phyloP scores from a whole-genome alignment of 2,888 invertebrate genomes.

The Alentia gelatinosa region DNA sequence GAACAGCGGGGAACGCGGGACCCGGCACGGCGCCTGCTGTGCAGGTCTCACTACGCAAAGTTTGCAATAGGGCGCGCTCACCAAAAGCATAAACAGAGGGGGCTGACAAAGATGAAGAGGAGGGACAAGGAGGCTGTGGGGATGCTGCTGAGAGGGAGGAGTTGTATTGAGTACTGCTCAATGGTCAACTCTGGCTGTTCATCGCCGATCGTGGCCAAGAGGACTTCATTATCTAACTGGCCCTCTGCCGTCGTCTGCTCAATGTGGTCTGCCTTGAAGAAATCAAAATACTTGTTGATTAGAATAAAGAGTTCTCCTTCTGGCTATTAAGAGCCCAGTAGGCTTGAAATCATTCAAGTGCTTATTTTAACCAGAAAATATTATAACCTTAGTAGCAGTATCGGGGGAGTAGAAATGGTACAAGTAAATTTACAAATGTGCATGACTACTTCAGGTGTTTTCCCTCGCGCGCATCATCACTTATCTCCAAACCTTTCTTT shows the following conservation, averaged over 20 bases:
- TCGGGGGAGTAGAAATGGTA: too few relatives aligned
- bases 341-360: neutral
- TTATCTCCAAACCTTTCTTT: too few relatives aligned
- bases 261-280: neutral
- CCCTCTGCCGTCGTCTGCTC: neutral
- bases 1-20: constrained; percentile 2
- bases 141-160: neutral
- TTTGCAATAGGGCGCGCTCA: neutral
- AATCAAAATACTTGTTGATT: constrained; percentile 1
- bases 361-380: too few relatives aligned
- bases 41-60: constrained; percentile 15
- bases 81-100: constrained; percentile 13
- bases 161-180: neutral
- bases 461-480: too few relatives aligned
- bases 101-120: neutral
- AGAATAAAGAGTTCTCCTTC: neutral
- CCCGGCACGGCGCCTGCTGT: neutral
- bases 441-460: too few relatives aligned
- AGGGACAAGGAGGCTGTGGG: neutral
- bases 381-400: too few relatives aligned
- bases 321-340: neutral
- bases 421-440: too few relatives aligned
- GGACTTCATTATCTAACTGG: neutral
- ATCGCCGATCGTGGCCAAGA: neutral
- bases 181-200: neutral